Base-by-base conservation (phyloP, 2,113 vertebrate species). In the Meriones unguiculatus region DNA sequence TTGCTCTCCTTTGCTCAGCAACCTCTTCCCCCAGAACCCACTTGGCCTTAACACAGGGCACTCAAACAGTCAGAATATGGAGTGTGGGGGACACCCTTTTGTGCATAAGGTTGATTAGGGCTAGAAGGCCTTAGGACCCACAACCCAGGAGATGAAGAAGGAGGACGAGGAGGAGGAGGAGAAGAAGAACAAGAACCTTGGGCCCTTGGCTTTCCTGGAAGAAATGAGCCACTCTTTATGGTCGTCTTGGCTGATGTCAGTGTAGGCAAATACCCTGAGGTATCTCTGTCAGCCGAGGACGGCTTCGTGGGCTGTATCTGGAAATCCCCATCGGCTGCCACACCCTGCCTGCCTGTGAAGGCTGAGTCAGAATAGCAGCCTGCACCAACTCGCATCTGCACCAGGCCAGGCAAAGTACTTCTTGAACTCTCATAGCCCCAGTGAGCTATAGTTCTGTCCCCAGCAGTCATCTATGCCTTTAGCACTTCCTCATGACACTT, bases 201-300 rank as follows among this genome's bases (percentile, higher is more conserved):
- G 76, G 76, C 22, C 50, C 20, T 78, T n/a, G 41, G 18, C 77
- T 17, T 80, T 54, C 50, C 90, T 32, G n/a, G 64, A 67, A 78
- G 89, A 70, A 15, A 30, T 38, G 30, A 81, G 35, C 25, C 14
- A 22, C 41, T 32, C 22, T 7, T 54, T n/a, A 14, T 4, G 2
- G 7, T 28, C 7, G 0, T 41, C 46, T 20, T 6, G 41, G 30
- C 35, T 17, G 35, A 35, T 2, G 38, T n/a, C 1, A 8, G 73
- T 6, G 5, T 12, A 4, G 1, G 75, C 18, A 22, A 72, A 17
- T 22, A 25, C 7, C 67, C 1, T 0, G 50, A 8, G 38, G 70
- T n/a, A 75, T 15, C 87, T 75, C 54, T 41, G n/a, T 75, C 18
- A 14, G 7, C 2, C 0, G 2, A 30, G 41, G 69, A 22, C 0